phyloP scores from a whole-genome alignment of 1,140 invertebrate genomes.

The Drosophila kepulauana region DNA sequence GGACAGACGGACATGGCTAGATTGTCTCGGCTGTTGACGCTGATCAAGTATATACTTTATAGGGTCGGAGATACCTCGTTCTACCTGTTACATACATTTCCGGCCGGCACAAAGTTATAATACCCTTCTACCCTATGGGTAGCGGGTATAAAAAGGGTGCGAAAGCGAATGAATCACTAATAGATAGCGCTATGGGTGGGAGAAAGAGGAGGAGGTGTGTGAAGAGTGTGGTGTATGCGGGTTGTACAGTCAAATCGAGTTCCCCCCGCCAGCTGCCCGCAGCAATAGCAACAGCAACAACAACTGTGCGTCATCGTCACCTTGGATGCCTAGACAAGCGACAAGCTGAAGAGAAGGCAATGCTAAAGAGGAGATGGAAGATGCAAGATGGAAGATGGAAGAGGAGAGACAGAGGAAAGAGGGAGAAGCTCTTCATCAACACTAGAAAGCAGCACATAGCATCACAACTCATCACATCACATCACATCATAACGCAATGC shows the following conservation, averaged over 20 bases:
- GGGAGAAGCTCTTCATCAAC: slow-evolving; percentile 41
- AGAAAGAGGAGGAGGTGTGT: neutral
- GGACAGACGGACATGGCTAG: too few species aligned
- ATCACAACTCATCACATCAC: slow-evolving; percentile 19
- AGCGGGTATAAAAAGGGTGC: neutral
- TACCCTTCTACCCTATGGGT: too few species aligned
- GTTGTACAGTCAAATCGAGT: slow-evolving; percentile 4
- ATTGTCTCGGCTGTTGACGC: too few species aligned
- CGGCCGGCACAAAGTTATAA: too few species aligned
- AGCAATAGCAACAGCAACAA: neutral
- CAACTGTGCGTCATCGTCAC: slow-evolving; percentile 51
- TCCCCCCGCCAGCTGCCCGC: slow-evolving; percentile 1
- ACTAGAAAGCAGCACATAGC: slow-evolving; percentile 40
- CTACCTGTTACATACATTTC: too few species aligned
- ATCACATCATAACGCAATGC: slow-evolving; percentile 1
- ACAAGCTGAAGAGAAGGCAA: too few species aligned
- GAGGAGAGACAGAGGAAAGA: neutral
- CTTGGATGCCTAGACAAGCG: slow-evolving; percentile 24
- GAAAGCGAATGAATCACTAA: neutral
- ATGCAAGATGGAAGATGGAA: neutral
- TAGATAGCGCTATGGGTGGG: neutral
- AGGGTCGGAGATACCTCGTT: too few species aligned
- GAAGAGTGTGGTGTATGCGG: slow-evolving; percentile 22
- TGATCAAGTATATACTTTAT: too few species aligned
- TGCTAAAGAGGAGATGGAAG: neutral